Conservation (phyloP, 2,113 vertebrate genomes). For the Phyllostomus discolor region DNA sequence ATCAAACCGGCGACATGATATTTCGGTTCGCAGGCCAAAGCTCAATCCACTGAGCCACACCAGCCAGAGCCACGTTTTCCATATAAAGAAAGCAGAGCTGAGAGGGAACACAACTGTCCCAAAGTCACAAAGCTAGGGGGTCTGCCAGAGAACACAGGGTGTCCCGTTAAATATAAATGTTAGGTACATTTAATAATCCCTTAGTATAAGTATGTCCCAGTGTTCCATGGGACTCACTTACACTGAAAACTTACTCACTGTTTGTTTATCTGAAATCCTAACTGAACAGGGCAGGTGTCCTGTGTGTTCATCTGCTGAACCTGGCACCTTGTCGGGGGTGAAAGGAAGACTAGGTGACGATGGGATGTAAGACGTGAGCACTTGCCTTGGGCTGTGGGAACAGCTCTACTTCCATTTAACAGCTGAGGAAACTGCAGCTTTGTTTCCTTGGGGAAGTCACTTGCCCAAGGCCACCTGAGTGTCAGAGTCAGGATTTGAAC, state of each 20-base stretch:
- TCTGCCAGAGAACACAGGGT: background rate
- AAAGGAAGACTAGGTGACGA: background rate
- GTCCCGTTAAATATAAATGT: background rate
- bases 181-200: background rate
- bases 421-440: too few species aligned
- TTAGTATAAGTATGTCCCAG: background rate
- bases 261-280: background rate
- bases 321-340: background rate
- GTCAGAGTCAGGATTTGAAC: background rate
- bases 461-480: background rate
- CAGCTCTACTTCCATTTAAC: background rate
- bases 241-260: background rate
- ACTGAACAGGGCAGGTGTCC: background rate
- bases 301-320: background rate
- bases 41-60: too few species aligned
- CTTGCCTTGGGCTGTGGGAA: rapidly evolving
- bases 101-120: background rate
- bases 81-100: background rate
- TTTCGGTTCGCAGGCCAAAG: too few species aligned
- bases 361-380: rapidly evolving
- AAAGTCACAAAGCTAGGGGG: background rate
- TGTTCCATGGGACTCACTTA: background rate
- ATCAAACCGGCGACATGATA: too few species aligned
- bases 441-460: too few species aligned
- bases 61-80: background rate